Conservation (phyloP, 2,888 invertebrate species). For the Conus canariensis region DNA sequence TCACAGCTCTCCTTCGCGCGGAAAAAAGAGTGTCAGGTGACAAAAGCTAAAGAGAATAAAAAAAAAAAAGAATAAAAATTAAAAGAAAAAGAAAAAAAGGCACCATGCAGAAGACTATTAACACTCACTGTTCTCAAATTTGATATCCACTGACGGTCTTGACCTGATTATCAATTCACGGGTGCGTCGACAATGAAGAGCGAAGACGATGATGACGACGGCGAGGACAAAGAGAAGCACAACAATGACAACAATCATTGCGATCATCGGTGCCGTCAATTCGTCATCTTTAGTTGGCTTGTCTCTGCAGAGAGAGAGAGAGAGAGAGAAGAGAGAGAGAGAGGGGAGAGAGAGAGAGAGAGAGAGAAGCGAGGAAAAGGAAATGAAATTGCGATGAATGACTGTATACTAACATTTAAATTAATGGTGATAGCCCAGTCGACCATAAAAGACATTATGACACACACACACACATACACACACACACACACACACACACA, state of each 20-base stretch:
- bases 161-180: neutral
- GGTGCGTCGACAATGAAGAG: neutral
- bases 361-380: too few relatives aligned
- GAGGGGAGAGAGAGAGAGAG: too few relatives aligned
- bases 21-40: too few relatives aligned
- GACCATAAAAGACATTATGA: too few relatives aligned
- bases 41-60: neutral
- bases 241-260: neutral
- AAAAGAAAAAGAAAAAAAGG: neutral
- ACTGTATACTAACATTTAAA: too few relatives aligned
- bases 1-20: too few relatives aligned
- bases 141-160: neutral
- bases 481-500: too few relatives aligned
- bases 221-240: neutral
- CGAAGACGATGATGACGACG: neutral
- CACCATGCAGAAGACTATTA: too few relatives aligned
- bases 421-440: too few relatives aligned
- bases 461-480: too few relatives aligned
- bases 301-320: neutral
- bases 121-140: neutral
- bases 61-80: neutral
- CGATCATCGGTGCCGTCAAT: neutral
- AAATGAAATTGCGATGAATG: too few relatives aligned
- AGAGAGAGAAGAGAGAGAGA: neutral
- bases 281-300: neutral